Evolutionary conservation across 1,140 invertebrate genomes (phyloP).

Genomic region (Heliothis subflexa): DNA sequence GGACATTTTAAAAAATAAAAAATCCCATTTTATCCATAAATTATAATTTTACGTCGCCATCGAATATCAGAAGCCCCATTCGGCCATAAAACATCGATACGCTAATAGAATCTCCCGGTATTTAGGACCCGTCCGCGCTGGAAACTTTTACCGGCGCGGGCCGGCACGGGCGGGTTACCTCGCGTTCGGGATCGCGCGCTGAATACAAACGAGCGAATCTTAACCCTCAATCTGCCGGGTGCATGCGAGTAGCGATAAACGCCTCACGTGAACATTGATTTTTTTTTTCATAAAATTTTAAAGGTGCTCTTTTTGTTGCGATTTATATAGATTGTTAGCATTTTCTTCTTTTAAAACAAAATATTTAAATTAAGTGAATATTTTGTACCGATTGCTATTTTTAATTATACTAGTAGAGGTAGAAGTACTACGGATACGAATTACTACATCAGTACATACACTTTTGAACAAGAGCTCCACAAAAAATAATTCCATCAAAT

Average conservation of each 20-base stretch:
- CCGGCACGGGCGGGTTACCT: slow-evolving; percentile 62
- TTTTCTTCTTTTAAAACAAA: neutral
- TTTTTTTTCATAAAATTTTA: slow-evolving; percentile 61
- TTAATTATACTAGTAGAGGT: too few relatives aligned
- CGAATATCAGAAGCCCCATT: slow-evolving; percentile 44
- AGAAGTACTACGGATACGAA: too few relatives aligned
- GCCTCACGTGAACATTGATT: slow-evolving; percentile 74
- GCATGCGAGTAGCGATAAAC: slow-evolving; percentile 67
- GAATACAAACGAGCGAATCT: slow-evolving; percentile 80
- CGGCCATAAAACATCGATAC: slow-evolving; percentile 54
- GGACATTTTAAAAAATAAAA: slow-evolving; percentile 54
- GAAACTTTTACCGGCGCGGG: slow-evolving; percentile 63
- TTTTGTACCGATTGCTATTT: too few relatives aligned
- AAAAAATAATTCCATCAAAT: neutral
- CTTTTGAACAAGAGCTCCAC: neutral
- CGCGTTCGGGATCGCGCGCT: slow-evolving; percentile 52
- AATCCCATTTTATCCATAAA: slow-evolving; percentile 48
- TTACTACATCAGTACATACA: too few relatives aligned
- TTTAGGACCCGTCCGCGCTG: slow-evolving; percentile 68
- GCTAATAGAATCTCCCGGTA: slow-evolving; percentile 74
- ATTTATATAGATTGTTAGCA: neutral
- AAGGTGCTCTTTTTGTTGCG: neutral
- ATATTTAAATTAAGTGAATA: too few relatives aligned
- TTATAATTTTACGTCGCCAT: slow-evolving; percentile 45
- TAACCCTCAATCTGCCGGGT: slow-evolving; percentile 78